These are phyloP conservation scores for Syndactyla subalaris DNA, from an alignment of 2,797 vertebrate species.

Conservation along the genomic window DNA sequence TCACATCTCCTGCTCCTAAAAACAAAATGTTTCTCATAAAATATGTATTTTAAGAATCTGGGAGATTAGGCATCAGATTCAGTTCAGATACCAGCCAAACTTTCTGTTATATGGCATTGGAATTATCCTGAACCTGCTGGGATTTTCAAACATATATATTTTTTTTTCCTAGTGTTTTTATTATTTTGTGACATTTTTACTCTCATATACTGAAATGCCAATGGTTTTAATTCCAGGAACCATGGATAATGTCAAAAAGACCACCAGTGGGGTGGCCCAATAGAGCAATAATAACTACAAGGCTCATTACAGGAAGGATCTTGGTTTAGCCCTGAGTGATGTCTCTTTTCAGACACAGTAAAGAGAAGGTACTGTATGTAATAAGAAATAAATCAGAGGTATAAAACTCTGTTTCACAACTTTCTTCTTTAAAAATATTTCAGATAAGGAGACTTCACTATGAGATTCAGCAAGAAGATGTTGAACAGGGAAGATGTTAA, in stretches of 20 bases:
- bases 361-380: constrained; percentile 70
- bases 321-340: constrained; percentile 60
- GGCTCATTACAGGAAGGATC: constrained; percentile 43
- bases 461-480: not conserved
- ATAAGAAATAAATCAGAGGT: not conserved
- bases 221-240: constrained; percentile 60
- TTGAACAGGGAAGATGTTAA: not conserved
- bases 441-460: not conserved
- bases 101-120: not conserved
- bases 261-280: constrained; percentile 65
- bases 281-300: constrained; percentile 70
- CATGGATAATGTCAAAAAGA: constrained; percentile 60
- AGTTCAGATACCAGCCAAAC: not conserved
- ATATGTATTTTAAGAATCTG: not conserved
- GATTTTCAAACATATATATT: not conserved
- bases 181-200: not conserved
- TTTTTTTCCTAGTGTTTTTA: not conserved
- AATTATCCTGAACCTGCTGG: not conserved
- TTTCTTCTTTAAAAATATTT: not conserved
- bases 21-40: not conserved
- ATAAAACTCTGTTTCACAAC: not conserved
- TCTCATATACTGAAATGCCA: not conserved
- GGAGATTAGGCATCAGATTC: not conserved
- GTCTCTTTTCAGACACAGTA: constrained; percentile 62
- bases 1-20: not conserved